A percentile compares a stretch with the other conserved stretches of the same genome.
phyloP scores from a whole-genome alignment of 2,797 vertebrate genomes.

The Falco berigora region DNA sequence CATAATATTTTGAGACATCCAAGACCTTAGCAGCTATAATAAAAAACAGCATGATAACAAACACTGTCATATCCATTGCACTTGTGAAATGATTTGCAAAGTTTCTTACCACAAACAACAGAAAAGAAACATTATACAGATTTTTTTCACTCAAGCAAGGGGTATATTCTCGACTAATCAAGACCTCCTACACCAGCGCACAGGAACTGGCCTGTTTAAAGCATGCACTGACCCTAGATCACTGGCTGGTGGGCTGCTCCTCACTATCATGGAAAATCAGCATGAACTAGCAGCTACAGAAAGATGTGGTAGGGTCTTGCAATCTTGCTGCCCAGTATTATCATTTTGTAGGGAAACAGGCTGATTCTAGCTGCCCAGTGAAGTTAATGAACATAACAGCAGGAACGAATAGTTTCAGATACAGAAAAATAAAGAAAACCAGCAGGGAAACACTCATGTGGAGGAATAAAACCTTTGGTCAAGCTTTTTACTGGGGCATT shows the following conservation, averaged over 20 bases:
- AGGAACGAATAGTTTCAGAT: not conserved
- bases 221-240: not conserved
- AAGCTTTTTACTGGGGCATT: not conserved
- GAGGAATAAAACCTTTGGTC: not conserved
- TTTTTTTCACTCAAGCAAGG: not conserved
- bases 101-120: not conserved
- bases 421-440: not conserved
- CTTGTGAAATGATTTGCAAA: not conserved
- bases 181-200: fast-evolving
- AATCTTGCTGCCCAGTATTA: not conserved
- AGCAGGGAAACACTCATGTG: not conserved
- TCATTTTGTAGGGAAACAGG: not conserved
- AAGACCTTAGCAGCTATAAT: not conserved
- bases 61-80: not conserved
- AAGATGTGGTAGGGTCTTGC: not conserved
- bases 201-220: not conserved
- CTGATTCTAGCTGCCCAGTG: not conserved
- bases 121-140: not conserved
- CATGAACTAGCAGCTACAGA: not conserved
- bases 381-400: not conserved
- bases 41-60: not conserved
- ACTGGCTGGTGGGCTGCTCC: not conserved
- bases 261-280: not conserved
- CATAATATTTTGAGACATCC: not conserved
- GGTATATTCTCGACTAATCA: not conserved